Base-by-base conservation (phyloP, 2,888 invertebrate species). In the Eristalis tenax region DNA sequence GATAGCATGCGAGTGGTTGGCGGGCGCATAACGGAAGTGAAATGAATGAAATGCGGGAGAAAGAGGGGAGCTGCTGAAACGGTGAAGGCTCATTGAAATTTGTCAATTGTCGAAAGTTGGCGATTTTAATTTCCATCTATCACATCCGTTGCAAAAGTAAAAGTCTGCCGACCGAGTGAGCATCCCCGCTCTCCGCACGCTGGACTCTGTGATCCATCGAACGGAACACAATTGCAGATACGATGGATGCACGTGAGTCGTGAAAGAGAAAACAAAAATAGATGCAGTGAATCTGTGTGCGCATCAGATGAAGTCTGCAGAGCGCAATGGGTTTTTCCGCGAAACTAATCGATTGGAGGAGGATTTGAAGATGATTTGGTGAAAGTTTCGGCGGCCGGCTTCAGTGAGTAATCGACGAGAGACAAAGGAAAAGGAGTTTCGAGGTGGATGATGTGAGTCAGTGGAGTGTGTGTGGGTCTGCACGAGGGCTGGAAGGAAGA, bases 51-150 rank as follows among this genome's bases (percentile, higher is more conserved):
- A n/a, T 15, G 40, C 2, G 2, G 40, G 2, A 13, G 10, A 1
- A 38, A 40, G n/a, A 18, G n/a, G 35, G 35, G 11, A 38, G 35
- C n/a, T n/a, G n/a, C n/a, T n/a, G n/a, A n/a, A n/a, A 8, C 32
- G 32, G 4, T 2, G 38, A 8, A 18, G 8, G 18, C 32, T 40
- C 57, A 65, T 66, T 82, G 61, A 83, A 86, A 83, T 78, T 86
- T 86, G 86, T 78, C 83, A 86, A 83, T 82, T 74, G 57, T 43
- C 38, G 18, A 73, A 75, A 35, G 65, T 79, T 79, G 43, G 79
- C 69, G 11, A 35, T 59, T 74, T 59, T 61, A 43, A 75, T 70
- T 80, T 75, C 57, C 26, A 56, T 69, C 59, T 26, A 75, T 76
- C 75, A 28, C 40, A 66, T 38, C 38, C 38, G 26, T n/a, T 64